Evolutionary conservation across 2,113 vertebrate genomes (phyloP).

Genomic region (Mobula birostris): DNA sequence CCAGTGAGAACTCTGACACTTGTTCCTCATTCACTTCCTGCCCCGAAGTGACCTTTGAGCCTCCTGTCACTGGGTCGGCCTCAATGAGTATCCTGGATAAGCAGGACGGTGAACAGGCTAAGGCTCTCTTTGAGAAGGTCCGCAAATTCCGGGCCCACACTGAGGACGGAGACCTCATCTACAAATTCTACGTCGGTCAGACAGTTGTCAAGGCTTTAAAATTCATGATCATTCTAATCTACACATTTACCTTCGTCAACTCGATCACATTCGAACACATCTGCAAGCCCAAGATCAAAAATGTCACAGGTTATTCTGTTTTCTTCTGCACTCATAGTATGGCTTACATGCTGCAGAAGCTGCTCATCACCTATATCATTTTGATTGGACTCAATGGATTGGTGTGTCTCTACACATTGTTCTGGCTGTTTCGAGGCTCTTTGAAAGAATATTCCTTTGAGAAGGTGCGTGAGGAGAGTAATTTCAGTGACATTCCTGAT

Average conservation of each 20-base stretch:
- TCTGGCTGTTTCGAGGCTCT: slow-evolving; percentile 62
- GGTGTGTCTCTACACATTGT: slow-evolving; percentile 58
- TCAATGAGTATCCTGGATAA: slow-evolving; percentile 54
- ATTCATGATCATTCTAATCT: slow-evolving; percentile 57
- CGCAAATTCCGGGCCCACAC: slow-evolving; percentile 61
- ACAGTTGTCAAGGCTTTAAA: slow-evolving; percentile 60
- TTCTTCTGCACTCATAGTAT: slow-evolving; percentile 67
- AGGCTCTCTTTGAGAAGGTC: slow-evolving; percentile 69
- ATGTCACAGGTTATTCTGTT: slow-evolving; percentile 55
- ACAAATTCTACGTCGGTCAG: slow-evolving; percentile 66
- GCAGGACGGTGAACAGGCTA: slow-evolving; percentile 65
- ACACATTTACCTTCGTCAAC: slow-evolving; percentile 57
- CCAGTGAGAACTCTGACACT: slow-evolving; percentile 37
- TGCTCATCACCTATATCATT: slow-evolving; percentile 59
- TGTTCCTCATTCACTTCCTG: slow-evolving; percentile 34
- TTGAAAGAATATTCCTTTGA: slow-evolving; percentile 64
- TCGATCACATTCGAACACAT: slow-evolving; percentile 59
- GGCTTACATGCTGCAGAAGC: slow-evolving; percentile 62
- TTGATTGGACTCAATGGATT: slow-evolving; percentile 59
- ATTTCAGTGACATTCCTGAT: slow-evolving; percentile 57
- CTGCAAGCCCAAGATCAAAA: slow-evolving; percentile 52
- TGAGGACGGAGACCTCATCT: slow-evolving; percentile 63
- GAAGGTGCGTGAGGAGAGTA: slow-evolving; percentile 49
- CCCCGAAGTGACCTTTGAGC: slow-evolving; percentile 36
- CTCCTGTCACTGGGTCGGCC: slow-evolving; percentile 39